Conservation (phyloP, 2,797 vertebrate genomes). For the Danio jaintianensis region DNA sequence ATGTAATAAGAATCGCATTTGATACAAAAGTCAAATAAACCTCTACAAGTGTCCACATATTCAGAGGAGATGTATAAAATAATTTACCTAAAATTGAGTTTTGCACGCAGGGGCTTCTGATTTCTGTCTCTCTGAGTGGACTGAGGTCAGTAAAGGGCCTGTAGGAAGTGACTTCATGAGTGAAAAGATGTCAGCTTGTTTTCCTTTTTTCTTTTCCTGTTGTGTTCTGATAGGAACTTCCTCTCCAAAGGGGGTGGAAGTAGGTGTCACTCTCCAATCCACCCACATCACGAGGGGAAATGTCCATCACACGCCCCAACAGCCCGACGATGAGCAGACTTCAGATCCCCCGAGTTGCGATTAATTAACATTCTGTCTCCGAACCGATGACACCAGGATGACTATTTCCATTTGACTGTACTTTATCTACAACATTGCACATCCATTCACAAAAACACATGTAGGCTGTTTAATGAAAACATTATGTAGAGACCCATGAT, state of each 20-base stretch:
- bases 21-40: background rate
- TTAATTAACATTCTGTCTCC: conserved; percentile 46
- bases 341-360: conserved; percentile 36
- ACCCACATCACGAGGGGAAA: conserved; percentile 71
- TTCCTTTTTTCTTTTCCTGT: conserved; percentile 76
- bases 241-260: conserved; percentile 79
- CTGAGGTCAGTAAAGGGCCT: conserved; percentile 65
- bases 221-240: conserved; percentile 86
- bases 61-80: background rate
- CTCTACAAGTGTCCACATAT: background rate
- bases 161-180: conserved; percentile 85
- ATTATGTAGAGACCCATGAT: too few species aligned
- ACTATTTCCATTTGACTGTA: conserved; percentile 76
- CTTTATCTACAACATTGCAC: conserved; percentile 66
- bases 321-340: conserved; percentile 34
- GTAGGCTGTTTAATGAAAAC: background rate
- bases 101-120: background rate
- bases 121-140: conserved; percentile 32
- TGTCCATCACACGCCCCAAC: conserved; percentile 67
- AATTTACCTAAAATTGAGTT: background rate
- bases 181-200: conserved; percentile 82
- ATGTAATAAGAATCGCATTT: background rate
- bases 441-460: conserved; percentile 69
- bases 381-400: conserved; percentile 69
- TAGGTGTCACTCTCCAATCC: conserved; percentile 76